phyloP scores from a whole-genome alignment of 1,140 invertebrate species.

The Ostrea edulis region DNA sequence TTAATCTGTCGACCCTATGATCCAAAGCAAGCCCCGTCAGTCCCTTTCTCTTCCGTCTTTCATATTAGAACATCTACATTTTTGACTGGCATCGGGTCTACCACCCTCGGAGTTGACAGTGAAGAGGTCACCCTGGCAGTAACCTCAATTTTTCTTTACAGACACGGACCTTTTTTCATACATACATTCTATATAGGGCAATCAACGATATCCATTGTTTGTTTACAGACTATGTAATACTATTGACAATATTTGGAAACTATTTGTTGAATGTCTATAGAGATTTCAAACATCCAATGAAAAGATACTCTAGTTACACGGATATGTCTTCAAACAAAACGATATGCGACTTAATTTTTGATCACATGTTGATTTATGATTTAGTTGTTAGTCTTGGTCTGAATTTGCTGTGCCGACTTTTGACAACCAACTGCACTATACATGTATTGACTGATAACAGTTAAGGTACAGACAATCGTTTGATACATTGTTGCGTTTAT shows the following conservation, averaged over 20 bases:
- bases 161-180: background rate
- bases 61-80: background rate
- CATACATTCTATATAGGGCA: background rate
- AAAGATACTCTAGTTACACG: background rate
- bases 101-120: background rate
- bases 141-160: background rate
- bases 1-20: background rate
- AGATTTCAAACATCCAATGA: conserved; percentile 6
- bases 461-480: too few relatives aligned
- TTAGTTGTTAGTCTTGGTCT: background rate
- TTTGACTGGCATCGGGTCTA: background rate
- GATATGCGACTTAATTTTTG: conserved; percentile 1
- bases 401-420: background rate
- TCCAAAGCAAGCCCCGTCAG: background rate
- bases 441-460: background rate
- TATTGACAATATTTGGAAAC: conserved; percentile 36
- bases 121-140: background rate
- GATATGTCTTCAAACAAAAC: conserved; percentile 31
- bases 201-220: background rate
- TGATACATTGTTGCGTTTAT: too few relatives aligned
- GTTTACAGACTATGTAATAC: conserved; percentile 18
- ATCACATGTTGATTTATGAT: conserved; percentile 1
- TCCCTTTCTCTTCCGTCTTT: background rate
- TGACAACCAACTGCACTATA: background rate
- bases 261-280: conserved; percentile 19